These are phyloP conservation scores for Lasioglossum albipes DNA, from an alignment of 1,140 invertebrate species.

Conservation along the genomic window DNA sequence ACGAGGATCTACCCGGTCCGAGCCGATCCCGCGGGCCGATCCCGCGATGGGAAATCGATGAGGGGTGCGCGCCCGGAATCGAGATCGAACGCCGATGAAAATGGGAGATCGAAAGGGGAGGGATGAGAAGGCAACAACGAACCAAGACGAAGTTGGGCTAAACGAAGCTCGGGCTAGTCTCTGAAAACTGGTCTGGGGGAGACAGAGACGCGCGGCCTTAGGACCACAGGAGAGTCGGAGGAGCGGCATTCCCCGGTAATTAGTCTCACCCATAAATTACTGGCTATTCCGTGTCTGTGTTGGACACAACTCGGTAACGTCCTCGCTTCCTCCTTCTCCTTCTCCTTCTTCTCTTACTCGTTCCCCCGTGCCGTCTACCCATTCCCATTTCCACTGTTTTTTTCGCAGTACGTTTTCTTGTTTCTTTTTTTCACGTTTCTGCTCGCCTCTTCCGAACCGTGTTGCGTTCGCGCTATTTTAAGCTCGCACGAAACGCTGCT, in stretches of 20 bases:
- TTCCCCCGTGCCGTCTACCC: not conserved
- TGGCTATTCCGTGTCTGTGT: conserved; percentile 72
- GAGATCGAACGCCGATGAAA: not conserved
- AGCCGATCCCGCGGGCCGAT: too few relatives aligned
- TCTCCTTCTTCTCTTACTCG: conserved; percentile 5
- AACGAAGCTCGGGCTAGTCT: conserved; percentile 51
- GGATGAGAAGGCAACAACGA: conserved; percentile 22
- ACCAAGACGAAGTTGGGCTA: conserved; percentile 38
- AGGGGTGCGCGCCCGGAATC: not conserved
- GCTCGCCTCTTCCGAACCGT: not conserved
- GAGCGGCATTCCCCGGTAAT: conserved; percentile 77
- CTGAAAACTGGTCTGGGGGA: conserved; percentile 62
- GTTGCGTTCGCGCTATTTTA: not conserved
- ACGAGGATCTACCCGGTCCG: not conserved
- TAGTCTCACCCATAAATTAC: conserved; percentile 79
- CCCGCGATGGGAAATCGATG: not conserved
- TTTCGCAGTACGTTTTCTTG: not conserved
- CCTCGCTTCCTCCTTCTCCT: conserved; percentile 5
- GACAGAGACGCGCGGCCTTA: conserved; percentile 56
- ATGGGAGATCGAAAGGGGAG: conserved; percentile 18
- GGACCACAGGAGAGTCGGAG: conserved; percentile 70
- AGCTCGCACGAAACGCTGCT: not conserved
- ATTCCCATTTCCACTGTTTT: conserved; percentile 22
- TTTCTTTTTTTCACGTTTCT: not conserved
- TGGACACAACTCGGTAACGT: conserved; percentile 61